Base-by-base conservation (phyloP, 2,113 vertebrate genomes). In the Chelonoidis abingdonii region DNA sequence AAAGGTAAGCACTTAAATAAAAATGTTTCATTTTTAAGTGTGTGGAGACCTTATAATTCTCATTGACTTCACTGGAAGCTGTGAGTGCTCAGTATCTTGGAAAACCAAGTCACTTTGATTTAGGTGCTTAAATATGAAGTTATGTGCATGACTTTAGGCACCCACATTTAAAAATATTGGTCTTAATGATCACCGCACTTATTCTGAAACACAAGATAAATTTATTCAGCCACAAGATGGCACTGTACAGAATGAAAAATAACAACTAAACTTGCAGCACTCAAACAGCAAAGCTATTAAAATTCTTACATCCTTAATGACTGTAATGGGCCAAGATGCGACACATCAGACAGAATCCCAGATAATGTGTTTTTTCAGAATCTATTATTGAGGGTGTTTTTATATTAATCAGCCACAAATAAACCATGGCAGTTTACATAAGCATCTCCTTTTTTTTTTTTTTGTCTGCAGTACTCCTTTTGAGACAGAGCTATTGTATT, bases 101-200 rank as follows among this genome's bases (percentile, higher is more conserved):
- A 54, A 65, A 81, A 65, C 3, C 8, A 16, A 54, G 44, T 13
- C 41, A 76, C 21, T 44, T 76, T 78, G 25, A 76, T 76, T 76
- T 76, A 76, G 13, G 3, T 83, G 9, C 35, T 44, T 41, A 35
- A 54, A 3, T 54, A 21, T 8, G 17, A 31, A 35, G 6, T 2
- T 2, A 38, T 8, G 47, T 4, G 3, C 5, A 3, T 1, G 2
- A 35, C 35, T 35, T 16, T 29, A 17, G 11, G 80, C 1, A 5
- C 11, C 25, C 35, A 3, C 1, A 0, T 31, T 78, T 56, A 2
- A 8, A 19, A 2, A 38, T 38, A 0, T 38, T 2, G 5, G 31
- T 38, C n/a, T 72, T 35, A 38, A 38, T 2, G 1, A 41, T 54
- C 1, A 8, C 19, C 41, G 5, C 2, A 1, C 54, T 21, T n/a